Conservation (phyloP, 64 coral and sea anemone species). For the Porites australiensis region DNA sequence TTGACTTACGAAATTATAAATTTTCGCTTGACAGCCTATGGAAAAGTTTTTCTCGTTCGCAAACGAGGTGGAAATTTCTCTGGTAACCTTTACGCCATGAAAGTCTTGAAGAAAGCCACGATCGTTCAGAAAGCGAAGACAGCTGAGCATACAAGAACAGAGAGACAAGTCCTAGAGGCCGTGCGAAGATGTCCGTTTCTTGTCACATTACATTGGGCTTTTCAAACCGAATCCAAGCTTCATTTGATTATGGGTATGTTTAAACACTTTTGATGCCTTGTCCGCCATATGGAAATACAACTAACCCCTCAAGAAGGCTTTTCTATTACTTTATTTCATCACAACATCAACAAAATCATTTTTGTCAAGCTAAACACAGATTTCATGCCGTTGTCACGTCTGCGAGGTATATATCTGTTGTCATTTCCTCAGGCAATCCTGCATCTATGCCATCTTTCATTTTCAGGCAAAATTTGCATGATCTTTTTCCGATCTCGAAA, state of each 20-base stretch:
- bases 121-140: slow-evolving; percentile 99
- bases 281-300: not conserved
- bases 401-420: not conserved
- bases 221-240: slow-evolving; percentile 98
- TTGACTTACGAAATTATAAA: slow-evolving; percentile 48
- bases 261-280: not conserved
- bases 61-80: slow-evolving; percentile 91
- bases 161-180: slow-evolving; percentile 95
- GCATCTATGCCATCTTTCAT: not conserved
- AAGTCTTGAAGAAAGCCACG: slow-evolving; percentile 97
- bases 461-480: slow-evolving; percentile 12
- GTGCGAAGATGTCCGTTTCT: slow-evolving; percentile 97
- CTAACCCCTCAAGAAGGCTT: not conserved
- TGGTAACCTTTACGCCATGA: slow-evolving; percentile 95
- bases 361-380: not conserved
- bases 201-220: slow-evolving; percentile 99
- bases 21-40: slow-evolving; percentile 86
- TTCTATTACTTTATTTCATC: not conserved
- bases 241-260: slow-evolving; percentile 98
- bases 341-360: not conserved
- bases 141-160: slow-evolving; percentile 95
- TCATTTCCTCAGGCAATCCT: not conserved
- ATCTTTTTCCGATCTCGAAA: slow-evolving; percentile 23
- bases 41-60: slow-evolving; percentile 97
- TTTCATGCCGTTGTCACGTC: not conserved